Base-by-base conservation (phyloP, 2,113 vertebrate species). In the Addax nasomaculatus region DNA sequence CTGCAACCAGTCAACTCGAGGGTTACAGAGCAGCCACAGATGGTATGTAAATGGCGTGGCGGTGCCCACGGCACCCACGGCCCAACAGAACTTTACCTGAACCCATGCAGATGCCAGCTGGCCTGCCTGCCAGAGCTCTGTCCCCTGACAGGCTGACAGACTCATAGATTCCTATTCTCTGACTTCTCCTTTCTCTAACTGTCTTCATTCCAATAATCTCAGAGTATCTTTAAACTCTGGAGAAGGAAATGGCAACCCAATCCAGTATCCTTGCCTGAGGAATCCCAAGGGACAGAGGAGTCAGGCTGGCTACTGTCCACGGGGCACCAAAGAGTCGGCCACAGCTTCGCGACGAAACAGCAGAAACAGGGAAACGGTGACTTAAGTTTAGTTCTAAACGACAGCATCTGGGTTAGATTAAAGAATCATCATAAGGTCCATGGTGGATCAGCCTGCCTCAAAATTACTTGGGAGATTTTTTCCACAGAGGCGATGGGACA, bases 321-420 rank as follows among this genome's bases (percentile, higher is more conserved):
- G 11, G 11, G 70, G 36, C 36, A 43, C 70, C 19, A 43, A 39
- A 43, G 70, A 73, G 70, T 14, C 0, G 5, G 21, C 39, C 5
- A 25, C 0, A 0, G 43, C 70, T 73, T 73, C 1, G 0, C 5
- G 0, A 73, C 36, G 43, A 73, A 43, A 73, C 3, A 39, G 36
- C 67, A 73, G 73, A 36, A 80, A 5, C 11, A 81, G 33, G 70
- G 43, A 60, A 95, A 67, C n/a, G 4, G n/a, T 15, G 12, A 81
- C 36, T 45, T n/a, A 27, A 51, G 29, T 70, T 76, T 86, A 89
- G 67, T 67, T 80, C 45, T 90, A 85, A 58, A 84, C 5, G 14
- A 58, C 13, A 89, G 15, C 23, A 81, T 51, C 23, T 89, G 79
- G 67, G 6, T 81, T 93, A 76, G 29, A 30, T 76, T 88, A 70